phyloP scores from a whole-genome alignment of 2,888 invertebrate genomes.

The Uloborus plumipes region DNA sequence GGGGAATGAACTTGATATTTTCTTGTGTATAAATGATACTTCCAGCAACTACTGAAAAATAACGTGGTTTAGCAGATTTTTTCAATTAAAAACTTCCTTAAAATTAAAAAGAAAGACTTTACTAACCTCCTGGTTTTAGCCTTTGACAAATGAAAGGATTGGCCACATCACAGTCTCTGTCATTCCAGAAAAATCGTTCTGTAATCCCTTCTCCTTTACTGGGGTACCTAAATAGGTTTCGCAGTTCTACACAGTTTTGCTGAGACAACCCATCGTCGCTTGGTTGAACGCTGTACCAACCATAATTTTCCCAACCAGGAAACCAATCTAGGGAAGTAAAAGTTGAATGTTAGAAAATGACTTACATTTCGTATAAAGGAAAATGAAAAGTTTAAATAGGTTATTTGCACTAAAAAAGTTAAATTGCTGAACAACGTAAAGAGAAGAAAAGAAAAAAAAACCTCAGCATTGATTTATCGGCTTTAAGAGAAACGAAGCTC shows the following conservation, averaged over 20 bases:
- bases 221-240: conserved; percentile 77
- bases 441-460: too few relatives aligned
- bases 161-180: conserved; percentile 80
- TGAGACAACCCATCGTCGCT: conserved; percentile 86
- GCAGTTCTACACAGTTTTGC: conserved; percentile 85
- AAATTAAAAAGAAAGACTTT: too few relatives aligned
- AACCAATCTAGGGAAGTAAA: conserved; percentile 81
- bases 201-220: conserved; percentile 72
- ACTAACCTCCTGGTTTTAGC: conserved; percentile 77
- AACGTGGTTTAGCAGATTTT: too few relatives aligned
- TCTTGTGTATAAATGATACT: too few relatives aligned
- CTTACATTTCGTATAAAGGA: neutral
- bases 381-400: neutral
- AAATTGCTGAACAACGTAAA: too few relatives aligned
- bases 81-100: too few relatives aligned
- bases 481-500: too few relatives aligned
- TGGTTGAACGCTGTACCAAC: conserved; percentile 79
- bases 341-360: neutral
- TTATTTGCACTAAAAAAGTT: too few relatives aligned
- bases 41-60: too few relatives aligned
- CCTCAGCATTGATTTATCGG: too few relatives aligned
- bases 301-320: conserved; percentile 82
- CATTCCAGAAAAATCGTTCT: conserved; percentile 84
- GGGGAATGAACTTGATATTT: too few relatives aligned
- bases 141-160: conserved; percentile 84